A percentile compares a stretch with the other conserved stretches of the same genome.
Conservation (phyloP, 2,888 invertebrate genomes). For the Amblyteles armatorius region DNA sequence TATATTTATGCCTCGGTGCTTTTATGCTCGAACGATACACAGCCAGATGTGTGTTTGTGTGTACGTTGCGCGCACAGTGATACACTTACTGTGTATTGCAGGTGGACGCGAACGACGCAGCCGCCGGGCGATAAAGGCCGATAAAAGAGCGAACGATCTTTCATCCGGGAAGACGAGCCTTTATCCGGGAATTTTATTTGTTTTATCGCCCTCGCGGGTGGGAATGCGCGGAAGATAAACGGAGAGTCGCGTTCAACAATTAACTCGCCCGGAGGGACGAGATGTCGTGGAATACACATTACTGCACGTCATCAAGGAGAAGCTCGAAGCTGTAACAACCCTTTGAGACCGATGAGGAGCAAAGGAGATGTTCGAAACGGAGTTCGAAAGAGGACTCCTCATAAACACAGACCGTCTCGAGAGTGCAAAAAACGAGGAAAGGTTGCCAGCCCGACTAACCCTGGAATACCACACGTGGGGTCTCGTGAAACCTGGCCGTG, state of each 20-base stretch:
- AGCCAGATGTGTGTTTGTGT: slow-evolving; percentile 15
- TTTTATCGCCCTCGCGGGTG: slow-evolving; percentile 66
- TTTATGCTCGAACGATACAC: slow-evolving; percentile 61
- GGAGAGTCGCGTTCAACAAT: slow-evolving; percentile 50
- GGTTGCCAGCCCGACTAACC: too few relatives aligned
- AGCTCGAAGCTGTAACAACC: neutral
- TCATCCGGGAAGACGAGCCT: slow-evolving; percentile 66
- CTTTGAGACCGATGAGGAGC: neutral
- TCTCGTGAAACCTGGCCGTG: too few relatives aligned
- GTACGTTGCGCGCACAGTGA: slow-evolving; percentile 44
- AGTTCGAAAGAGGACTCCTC: neutral
- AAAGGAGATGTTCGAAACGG: neutral
- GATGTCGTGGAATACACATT: slow-evolving; percentile 59
- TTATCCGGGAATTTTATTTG: slow-evolving; percentile 71
- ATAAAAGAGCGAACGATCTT: slow-evolving; percentile 69
- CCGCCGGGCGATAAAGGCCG: slow-evolving; percentile 63
- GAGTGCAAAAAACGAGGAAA: too few relatives aligned
- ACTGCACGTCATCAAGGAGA: slow-evolving; percentile 62
- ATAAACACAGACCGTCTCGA: too few relatives aligned
- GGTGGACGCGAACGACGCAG: slow-evolving; percentile 39
- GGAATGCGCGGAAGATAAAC: slow-evolving; percentile 8
- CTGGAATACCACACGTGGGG: too few relatives aligned
- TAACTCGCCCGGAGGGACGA: slow-evolving; percentile 49
- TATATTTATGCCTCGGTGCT: slow-evolving; percentile 52
- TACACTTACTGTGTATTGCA: slow-evolving; percentile 46